Evolutionary conservation across 2,113 vertebrate species (phyloP).

Genomic region (Seriola dumerili): DNA sequence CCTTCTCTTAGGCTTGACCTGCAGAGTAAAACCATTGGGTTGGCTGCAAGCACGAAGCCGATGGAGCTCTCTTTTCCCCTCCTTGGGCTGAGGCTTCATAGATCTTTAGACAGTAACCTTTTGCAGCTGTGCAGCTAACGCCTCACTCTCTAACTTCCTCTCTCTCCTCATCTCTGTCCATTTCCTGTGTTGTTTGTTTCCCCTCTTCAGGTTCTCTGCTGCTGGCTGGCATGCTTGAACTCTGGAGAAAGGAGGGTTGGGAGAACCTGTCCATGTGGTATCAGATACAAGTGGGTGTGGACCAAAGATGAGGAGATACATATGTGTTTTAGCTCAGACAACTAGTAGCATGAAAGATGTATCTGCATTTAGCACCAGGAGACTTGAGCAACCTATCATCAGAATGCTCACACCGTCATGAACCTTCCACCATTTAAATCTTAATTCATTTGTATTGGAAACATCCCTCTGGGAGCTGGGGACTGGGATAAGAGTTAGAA

Average conservation of each 20-base stretch:
- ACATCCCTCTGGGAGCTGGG: constrained; percentile 25
- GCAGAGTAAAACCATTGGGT: constrained; percentile 62
- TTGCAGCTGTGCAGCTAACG: constrained; percentile 74
- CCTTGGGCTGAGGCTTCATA: constrained; percentile 69
- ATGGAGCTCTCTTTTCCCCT: constrained; percentile 56
- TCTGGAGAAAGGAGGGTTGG: constrained; percentile 42
- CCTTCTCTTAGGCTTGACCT: constrained; percentile 54
- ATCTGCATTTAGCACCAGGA: constrained; percentile 18
- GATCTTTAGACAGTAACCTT: constrained; percentile 59
- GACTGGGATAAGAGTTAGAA: constrained; percentile 42
- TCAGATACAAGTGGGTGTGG: constrained; percentile 20
- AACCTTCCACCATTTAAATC: constrained; percentile 54
- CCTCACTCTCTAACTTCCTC: constrained; percentile 55
- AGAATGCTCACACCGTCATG: constrained; percentile 31
- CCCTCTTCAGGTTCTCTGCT: constrained; percentile 82
- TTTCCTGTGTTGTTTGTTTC: constrained; percentile 59
- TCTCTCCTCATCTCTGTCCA: constrained; percentile 47
- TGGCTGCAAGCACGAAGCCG: constrained; percentile 65
- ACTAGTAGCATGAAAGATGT: constrained; percentile 1
- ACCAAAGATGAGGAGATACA: constrained; percentile 22
- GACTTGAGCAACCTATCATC: constrained; percentile 24
- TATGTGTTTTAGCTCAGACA: constrained; percentile 15
- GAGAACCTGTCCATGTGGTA: constrained; percentile 22
- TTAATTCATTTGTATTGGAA: constrained; percentile 66
- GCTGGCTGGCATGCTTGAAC: constrained; percentile 78